phyloP scores from a whole-genome alignment of 1,140 invertebrate species.

The Agrypnia vestita region DNA sequence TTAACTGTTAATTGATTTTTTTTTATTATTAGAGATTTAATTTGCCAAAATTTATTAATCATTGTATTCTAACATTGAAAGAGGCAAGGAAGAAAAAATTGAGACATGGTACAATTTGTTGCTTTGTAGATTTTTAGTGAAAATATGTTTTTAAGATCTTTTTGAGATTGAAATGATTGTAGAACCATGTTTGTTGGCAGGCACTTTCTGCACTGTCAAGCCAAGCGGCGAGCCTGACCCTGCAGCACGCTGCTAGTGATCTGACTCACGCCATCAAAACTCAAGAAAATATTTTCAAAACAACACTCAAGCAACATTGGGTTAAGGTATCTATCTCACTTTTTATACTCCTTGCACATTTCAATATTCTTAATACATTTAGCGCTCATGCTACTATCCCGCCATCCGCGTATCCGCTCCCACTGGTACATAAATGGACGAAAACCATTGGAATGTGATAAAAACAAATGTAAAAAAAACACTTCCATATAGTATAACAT shows the following conservation, averaged over 20 bases:
- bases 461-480: no score
- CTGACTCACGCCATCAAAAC: constrained; percentile 71
- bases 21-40: not conserved
- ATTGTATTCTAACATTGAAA: not conserved
- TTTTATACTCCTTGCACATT: not conserved
- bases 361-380: not conserved
- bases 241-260: constrained; percentile 68
- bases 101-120: not conserved
- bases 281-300: constrained; percentile 77
- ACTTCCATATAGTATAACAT: no score
- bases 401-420: no score
- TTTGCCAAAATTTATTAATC: no score
- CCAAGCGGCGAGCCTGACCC: constrained; percentile 69
- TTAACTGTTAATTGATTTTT: no score
- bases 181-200: constrained; percentile 55
- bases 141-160: not conserved
- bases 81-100: constrained; percentile 2
- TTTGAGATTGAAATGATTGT: constrained; percentile 12
- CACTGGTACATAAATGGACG: no score
- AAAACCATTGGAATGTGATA: no score
- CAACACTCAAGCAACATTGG: constrained; percentile 54
- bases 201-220: constrained; percentile 69
- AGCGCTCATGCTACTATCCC: no score
- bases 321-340: constrained; percentile 52
- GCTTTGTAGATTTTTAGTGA: not conserved